A percentile compares a stretch with the other conserved stretches of the same genome.
Conservation (phyloP, 2,113 vertebrate species). For the Cygnus buccinator region DNA sequence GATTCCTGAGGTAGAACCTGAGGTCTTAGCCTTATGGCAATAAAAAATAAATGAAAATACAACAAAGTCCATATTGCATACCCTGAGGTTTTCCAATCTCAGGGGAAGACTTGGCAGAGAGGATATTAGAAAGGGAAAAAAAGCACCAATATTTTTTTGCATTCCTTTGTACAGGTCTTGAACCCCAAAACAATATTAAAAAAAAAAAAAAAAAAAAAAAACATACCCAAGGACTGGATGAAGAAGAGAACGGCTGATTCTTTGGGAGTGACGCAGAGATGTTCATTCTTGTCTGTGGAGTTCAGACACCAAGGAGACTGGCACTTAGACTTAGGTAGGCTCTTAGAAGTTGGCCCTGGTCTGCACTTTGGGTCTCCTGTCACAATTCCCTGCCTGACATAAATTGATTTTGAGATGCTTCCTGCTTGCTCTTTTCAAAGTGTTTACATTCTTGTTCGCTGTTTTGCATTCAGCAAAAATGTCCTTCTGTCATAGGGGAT, state of each 20-base stretch:
- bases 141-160: not conserved
- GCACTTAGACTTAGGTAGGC: not conserved
- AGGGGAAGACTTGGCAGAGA: not conserved
- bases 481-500: not conserved
- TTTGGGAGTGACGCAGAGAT: not conserved
- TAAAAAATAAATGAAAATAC: not conserved
- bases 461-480: slow-evolving; percentile 27
- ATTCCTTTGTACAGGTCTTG: not conserved
- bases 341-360: not conserved
- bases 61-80: not conserved
- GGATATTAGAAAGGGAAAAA: not conserved
- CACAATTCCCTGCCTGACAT: not conserved
- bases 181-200: not conserved
- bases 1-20: not conserved
- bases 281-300: not conserved
- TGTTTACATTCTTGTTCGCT: slow-evolving; percentile 9
- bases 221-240: not conserved
- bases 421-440: slow-evolving; percentile 2
- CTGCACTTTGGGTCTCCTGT: slow-evolving; percentile 23
- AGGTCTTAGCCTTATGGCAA: not conserved
- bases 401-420: slow-evolving; percentile 48
- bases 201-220: not conserved
- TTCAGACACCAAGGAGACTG: not conserved
- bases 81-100: not conserved
- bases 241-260: not conserved